These are phyloP conservation scores for Folsomia candida DNA, from an alignment of 2,888 invertebrate genomes.

Conservation along the genomic window DNA sequence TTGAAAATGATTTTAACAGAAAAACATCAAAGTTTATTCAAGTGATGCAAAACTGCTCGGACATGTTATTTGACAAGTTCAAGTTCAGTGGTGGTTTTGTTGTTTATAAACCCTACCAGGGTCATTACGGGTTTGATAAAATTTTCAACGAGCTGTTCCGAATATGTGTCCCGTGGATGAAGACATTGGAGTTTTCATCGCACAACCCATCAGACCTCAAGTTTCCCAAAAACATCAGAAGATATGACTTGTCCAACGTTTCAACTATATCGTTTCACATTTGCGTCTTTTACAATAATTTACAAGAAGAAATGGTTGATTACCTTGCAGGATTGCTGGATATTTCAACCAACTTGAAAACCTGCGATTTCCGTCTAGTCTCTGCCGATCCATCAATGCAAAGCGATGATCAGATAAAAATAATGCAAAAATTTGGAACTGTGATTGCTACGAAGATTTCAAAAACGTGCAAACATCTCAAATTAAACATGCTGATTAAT, in stretches of 20 bases:
- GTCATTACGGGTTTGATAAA: conserved; percentile 16
- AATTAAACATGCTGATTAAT: conserved; percentile 25
- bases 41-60: conserved; percentile 19
- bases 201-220: conserved; percentile 23
- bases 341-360: conserved; percentile 12
- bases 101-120: conserved; percentile 21
- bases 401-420: conserved; percentile 20
- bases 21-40: conserved; percentile 22
- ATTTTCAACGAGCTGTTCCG: conserved; percentile 21
- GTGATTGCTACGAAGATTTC: conserved; percentile 20
- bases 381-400: conserved; percentile 18
- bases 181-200: conserved; percentile 19
- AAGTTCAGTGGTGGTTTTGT: conserved; percentile 27
- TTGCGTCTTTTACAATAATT: conserved; percentile 21
- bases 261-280: conserved; percentile 19
- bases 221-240: conserved; percentile 17
- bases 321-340: conserved; percentile 15
- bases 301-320: conserved; percentile 20
- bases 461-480: conserved; percentile 18
- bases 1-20: conserved; percentile 25
- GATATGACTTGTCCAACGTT: conserved; percentile 7
- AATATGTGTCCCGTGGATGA: conserved; percentile 19
- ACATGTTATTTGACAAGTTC: conserved; percentile 24
- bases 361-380: conserved; percentile 12
- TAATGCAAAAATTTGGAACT: conserved; percentile 24